phyloP scores from a whole-genome alignment of 2,797 vertebrate genomes.

The Phataginus tricuspis region DNA sequence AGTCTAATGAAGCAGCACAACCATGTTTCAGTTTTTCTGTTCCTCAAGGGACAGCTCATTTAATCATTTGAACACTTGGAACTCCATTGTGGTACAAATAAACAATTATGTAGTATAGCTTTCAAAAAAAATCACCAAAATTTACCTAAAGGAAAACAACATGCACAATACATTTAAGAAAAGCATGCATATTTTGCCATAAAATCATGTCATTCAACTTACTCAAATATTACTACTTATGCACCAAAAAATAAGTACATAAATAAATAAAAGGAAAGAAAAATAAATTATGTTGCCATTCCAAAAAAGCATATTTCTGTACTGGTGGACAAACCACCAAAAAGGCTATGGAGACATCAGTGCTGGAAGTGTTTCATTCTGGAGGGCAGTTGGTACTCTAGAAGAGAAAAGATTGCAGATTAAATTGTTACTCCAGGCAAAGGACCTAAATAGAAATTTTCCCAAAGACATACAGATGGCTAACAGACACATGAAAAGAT shows the following conservation, averaged over 20 bases:
- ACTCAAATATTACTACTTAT: not conserved
- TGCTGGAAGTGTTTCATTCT: not conserved
- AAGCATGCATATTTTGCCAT: not conserved
- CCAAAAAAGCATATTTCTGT: not conserved
- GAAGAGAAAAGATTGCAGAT: not conserved
- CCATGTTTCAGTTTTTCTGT: not conserved
- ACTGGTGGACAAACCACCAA: not conserved
- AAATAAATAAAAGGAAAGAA: not conserved
- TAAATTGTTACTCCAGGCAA: not conserved
- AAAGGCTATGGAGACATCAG: not conserved
- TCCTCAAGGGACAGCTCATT: not conserved
- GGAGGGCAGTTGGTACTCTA: not conserved
- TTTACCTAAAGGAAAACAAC: not conserved
- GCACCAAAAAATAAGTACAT: not conserved
- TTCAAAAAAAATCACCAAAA: not conserved
- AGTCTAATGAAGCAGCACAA: not conserved
- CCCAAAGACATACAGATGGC: no score
- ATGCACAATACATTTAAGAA: not conserved
- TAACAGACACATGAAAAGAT: no score
- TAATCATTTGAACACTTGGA: not conserved
- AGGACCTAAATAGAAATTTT: no score
- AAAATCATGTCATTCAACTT: not conserved
- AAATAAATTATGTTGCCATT: not conserved
- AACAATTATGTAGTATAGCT: not conserved
- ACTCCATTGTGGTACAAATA: constrained; percentile 32